phyloP scores from a whole-genome alignment of 1,140 invertebrate genomes.

The Brachionus rotundiformis region DNA sequence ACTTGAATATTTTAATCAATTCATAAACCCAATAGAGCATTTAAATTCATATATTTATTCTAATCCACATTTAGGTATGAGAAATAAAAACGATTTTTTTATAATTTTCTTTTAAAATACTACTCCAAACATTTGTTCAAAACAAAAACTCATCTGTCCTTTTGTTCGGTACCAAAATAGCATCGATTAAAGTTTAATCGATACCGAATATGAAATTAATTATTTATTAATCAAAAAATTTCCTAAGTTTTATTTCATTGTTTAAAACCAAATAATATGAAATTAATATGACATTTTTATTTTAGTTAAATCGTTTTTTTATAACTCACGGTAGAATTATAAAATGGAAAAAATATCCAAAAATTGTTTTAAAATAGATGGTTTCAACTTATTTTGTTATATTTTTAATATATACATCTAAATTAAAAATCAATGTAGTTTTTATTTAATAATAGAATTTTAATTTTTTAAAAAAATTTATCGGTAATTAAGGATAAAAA shows the following conservation, averaged over 20 bases:
- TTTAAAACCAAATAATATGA: slow-evolving; percentile 3
- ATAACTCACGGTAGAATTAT: background rate
- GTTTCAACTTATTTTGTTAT: background rate
- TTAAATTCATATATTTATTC: background rate
- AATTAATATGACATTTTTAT: slow-evolving; percentile 9
- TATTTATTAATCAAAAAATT: slow-evolving; percentile 19
- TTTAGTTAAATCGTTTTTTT: background rate
- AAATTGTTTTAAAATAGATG: slow-evolving; percentile 10
- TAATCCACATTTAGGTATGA: background rate
- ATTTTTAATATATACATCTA: background rate
- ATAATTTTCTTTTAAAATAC: background rate
- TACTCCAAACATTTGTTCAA: background rate
- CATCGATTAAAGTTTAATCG: background rate
- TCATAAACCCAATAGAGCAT: background rate
- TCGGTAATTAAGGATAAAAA: no score
- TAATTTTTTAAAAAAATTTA: no score
- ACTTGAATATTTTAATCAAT: background rate
- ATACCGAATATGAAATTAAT: slow-evolving; percentile 2
- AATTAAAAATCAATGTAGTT: background rate
- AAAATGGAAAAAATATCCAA: background rate
- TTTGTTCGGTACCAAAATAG: background rate
- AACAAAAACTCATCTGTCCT: background rate
- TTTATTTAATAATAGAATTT: no score
- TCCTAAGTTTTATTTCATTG: background rate
- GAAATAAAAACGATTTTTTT: background rate